Conservation (phyloP, 2,888 invertebrate genomes). For the Epinotia nisella region DNA sequence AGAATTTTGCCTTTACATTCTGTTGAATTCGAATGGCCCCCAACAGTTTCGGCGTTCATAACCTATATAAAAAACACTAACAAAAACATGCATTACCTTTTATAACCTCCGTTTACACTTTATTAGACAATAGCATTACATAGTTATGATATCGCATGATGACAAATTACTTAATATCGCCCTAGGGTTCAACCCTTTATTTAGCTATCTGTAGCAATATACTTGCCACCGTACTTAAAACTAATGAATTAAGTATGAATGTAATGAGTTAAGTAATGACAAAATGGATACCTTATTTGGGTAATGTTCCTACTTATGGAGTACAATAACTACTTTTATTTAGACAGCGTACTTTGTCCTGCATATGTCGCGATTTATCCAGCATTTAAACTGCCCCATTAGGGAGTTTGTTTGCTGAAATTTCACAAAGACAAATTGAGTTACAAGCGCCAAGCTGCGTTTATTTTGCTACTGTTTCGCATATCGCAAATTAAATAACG, state of each 20-base stretch:
- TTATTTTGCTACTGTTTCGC: slow-evolving; percentile 74
- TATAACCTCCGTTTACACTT: background rate
- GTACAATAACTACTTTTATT: background rate
- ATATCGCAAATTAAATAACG: slow-evolving; percentile 80
- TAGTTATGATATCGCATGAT: slow-evolving; percentile 5
- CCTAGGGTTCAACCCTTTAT: slow-evolving; percentile 33
- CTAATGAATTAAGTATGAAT: slow-evolving; percentile 6
- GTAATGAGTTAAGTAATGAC: background rate
- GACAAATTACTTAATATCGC: slow-evolving; percentile 54
- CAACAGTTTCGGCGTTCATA: background rate
- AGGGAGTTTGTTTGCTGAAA: slow-evolving; percentile 69
- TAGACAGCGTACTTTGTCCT: slow-evolving; percentile 10
- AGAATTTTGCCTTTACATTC: background rate
- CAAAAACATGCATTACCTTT: too few species aligned
- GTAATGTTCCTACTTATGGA: too few species aligned
- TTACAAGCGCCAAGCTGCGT: slow-evolving; percentile 74
- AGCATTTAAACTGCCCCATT: slow-evolving; percentile 75
- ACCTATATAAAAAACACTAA: background rate
- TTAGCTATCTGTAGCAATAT: slow-evolving; percentile 6
- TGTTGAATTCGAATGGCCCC: background rate
- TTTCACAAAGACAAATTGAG: slow-evolving; percentile 78
- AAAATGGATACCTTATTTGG: background rate
- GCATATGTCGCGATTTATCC: slow-evolving; percentile 62
- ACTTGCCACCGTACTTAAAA: slow-evolving; percentile 18
- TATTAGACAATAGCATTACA: slow-evolving; percentile 6